Conservation (phyloP, 1,140 invertebrate species). For the Neoseiulus cucumeris region DNA sequence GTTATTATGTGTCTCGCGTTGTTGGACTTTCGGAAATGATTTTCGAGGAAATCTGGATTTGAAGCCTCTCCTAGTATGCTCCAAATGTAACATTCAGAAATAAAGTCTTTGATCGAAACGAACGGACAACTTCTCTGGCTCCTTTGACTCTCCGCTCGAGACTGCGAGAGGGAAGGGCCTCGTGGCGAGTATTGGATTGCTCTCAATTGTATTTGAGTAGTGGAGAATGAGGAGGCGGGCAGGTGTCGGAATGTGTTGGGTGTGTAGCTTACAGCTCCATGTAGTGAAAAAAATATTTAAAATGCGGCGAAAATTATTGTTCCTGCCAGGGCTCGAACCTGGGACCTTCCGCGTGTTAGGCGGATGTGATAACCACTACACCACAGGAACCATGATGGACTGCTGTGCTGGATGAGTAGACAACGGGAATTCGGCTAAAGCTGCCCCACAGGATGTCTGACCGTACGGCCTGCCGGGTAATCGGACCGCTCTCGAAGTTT, state of each 20-base stretch:
- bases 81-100: too few relatives aligned
- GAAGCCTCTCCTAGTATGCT: not conserved
- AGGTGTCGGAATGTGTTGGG: not conserved
- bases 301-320: conserved; percentile 13
- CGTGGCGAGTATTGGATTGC: not conserved
- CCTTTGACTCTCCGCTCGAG: too few relatives aligned
- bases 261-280: not conserved
- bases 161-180: too few relatives aligned
- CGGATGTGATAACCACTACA: conserved; percentile 23
- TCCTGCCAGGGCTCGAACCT: conserved; percentile 22
- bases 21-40: not conserved
- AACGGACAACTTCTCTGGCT: too few relatives aligned
- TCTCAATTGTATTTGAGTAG: not conserved
- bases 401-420: not conserved
- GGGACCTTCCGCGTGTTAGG: conserved; percentile 23
- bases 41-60: not conserved
- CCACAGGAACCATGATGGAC: conserved; percentile 12
- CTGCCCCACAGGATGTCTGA: not conserved
- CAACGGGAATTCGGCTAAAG: not conserved
- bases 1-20: too few relatives aligned
- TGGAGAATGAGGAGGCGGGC: not conserved
- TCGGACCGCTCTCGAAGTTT: not conserved
- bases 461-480: not conserved
- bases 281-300: not conserved
- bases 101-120: too few relatives aligned